phyloP scores from a whole-genome alignment of 1,140 invertebrate genomes.

The Nebria ingens region DNA sequence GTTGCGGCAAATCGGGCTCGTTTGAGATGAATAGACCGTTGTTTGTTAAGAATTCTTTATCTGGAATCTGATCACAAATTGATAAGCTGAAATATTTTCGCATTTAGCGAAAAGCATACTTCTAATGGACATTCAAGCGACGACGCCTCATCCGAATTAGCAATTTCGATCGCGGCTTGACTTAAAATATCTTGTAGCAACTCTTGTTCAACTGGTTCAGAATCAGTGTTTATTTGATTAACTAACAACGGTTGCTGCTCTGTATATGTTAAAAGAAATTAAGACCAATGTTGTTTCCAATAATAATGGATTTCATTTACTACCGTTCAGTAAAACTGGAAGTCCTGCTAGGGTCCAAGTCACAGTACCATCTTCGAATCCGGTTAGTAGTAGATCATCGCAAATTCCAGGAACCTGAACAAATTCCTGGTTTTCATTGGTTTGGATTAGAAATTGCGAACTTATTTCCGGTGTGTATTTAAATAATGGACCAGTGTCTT shows the following conservation, averaged over 20 bases:
- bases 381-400: background rate
- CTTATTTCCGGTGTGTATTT: background rate
- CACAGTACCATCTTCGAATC: background rate
- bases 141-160: no score
- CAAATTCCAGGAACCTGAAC: background rate
- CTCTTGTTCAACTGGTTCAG: no score
- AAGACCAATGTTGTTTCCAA: no score
- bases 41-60: background rate
- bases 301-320: background rate
- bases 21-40: background rate
- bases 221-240: background rate
- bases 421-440: background rate
- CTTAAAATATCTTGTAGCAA: no score
- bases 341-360: background rate
- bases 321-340: background rate
- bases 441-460: background rate
- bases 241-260: background rate
- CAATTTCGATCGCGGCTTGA: no score
- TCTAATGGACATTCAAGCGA: no score
- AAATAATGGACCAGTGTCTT: no score
- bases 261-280: no score
- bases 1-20: background rate
- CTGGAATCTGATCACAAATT: background rate
- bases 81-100: no score
- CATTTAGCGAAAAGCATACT: no score